A percentile compares a stretch with the other conserved stretches of the same genome.
Evolutionary conservation across 1,140 invertebrate genomes (phyloP).

Genomic region (Cydia splendana): DNA sequence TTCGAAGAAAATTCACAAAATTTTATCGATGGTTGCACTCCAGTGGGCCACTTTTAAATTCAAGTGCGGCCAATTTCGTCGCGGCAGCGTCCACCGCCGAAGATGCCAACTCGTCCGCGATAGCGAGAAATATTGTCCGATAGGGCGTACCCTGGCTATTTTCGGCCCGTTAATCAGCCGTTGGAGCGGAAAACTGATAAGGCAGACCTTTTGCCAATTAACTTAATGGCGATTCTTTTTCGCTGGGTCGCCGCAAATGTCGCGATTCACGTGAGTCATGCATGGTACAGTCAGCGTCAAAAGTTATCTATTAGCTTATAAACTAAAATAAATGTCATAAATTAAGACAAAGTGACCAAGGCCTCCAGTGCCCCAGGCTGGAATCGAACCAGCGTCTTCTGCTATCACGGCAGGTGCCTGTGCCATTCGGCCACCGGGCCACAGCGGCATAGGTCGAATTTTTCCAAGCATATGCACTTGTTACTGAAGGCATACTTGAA

Average conservation of each 20-base stretch:
- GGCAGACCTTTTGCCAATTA: conserved; percentile 61
- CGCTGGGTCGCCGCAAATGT: conserved; percentile 41
- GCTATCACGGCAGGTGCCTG: too few species aligned
- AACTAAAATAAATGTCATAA: too few species aligned
- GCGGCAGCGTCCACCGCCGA: neutral
- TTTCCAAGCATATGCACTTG: too few species aligned
- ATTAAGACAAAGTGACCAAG: too few species aligned
- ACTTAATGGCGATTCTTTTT: conserved; percentile 63
- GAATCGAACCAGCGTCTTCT: too few species aligned
- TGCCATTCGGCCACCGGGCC: too few species aligned
- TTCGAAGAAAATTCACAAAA: too few species aligned
- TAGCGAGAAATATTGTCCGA: conserved; percentile 45
- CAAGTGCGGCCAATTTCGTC: neutral
- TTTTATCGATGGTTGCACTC: too few species aligned
- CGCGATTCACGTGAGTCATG: conserved; percentile 25
- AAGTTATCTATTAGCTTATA: too few species aligned
- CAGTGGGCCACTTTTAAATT: neutral
- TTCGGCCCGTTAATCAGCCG: conserved; percentile 67
- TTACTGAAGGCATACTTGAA: too few species aligned
- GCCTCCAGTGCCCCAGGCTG: too few species aligned
- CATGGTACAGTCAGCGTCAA: neutral
- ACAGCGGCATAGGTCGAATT: too few species aligned
- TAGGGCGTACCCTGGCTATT: conserved; percentile 53
- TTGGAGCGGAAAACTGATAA: conserved; percentile 65
- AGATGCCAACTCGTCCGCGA: conserved; percentile 21